These are phyloP conservation scores for Rhinichthys klamathensis DNA, from an alignment of 2,113 vertebrate species.

Conservation along the genomic window DNA sequence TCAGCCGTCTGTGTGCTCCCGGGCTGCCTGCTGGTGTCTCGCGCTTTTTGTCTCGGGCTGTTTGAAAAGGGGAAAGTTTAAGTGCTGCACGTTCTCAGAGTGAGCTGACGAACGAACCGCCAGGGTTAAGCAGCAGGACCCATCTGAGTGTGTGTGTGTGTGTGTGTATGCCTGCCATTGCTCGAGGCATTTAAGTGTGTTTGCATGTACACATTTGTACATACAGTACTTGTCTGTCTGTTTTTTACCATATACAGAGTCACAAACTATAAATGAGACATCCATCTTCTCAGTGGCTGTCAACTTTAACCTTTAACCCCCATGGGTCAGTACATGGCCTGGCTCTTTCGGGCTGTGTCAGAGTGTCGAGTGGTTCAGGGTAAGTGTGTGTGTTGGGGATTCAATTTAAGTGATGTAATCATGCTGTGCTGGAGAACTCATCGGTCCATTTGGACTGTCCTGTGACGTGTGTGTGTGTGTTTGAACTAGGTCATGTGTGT, in stretches of 20 bases:
- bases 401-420: conserved; percentile 72
- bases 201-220: conserved; percentile 43
- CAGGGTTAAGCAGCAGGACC: conserved; percentile 70
- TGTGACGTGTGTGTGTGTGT: conserved; percentile 27
- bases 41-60: conserved; percentile 73
- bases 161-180: neutral
- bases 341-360: conserved; percentile 63
- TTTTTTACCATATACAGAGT: neutral
- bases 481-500: conserved; percentile 17
- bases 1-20: conserved; percentile 68
- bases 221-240: neutral
- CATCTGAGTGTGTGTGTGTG: conserved; percentile 43
- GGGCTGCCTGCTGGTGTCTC: conserved; percentile 72
- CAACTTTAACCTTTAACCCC: conserved; percentile 66
- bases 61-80: conserved; percentile 83
- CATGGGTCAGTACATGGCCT: conserved; percentile 56
- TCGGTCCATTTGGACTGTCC: conserved; percentile 70
- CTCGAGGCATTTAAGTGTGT: conserved; percentile 49
- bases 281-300: conserved; percentile 30
- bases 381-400: conserved; percentile 52
- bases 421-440: conserved; percentile 70
- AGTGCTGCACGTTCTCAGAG: conserved; percentile 73
- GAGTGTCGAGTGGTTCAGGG: conserved; percentile 72
- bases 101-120: conserved; percentile 65
- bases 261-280: conserved; percentile 1